These are phyloP conservation scores for Glaucidium brasilianum DNA, from an alignment of 2,113 vertebrate genomes.

Conservation along the genomic window DNA sequence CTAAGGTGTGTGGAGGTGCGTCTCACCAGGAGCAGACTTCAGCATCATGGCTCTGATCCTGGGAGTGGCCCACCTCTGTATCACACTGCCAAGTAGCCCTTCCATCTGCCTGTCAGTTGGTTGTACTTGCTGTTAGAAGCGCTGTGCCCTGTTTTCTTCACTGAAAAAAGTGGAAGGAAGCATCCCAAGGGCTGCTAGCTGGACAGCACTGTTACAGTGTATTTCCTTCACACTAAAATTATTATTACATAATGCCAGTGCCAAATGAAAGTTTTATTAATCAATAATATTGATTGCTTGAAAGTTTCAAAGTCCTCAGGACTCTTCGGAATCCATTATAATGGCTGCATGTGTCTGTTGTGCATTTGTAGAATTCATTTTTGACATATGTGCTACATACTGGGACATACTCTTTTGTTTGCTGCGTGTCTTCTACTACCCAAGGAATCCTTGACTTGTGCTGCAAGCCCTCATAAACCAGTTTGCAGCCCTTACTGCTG, in stretches of 20 bases:
- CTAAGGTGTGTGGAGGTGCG: not conserved
- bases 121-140: not conserved
- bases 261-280: not conserved
- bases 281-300: not conserved
- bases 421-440: not conserved
- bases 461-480: not conserved
- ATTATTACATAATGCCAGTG: not conserved
- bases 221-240: not conserved
- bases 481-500: not conserved
- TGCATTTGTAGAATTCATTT: not conserved
- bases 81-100: not conserved
- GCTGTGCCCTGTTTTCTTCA: not conserved
- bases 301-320: not conserved
- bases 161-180: not conserved
- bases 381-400: not conserved
- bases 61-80: not conserved
- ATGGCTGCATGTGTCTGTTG: not conserved
- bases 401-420: not conserved
- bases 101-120: not conserved
- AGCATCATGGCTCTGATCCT: not conserved
- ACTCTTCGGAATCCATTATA: not conserved
- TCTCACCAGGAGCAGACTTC: not conserved
- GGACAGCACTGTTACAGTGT: not conserved
- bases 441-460: not conserved
- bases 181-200: not conserved